Base-by-base conservation (phyloP, 2,797 vertebrate species). In the Siniperca undulata region DNA sequence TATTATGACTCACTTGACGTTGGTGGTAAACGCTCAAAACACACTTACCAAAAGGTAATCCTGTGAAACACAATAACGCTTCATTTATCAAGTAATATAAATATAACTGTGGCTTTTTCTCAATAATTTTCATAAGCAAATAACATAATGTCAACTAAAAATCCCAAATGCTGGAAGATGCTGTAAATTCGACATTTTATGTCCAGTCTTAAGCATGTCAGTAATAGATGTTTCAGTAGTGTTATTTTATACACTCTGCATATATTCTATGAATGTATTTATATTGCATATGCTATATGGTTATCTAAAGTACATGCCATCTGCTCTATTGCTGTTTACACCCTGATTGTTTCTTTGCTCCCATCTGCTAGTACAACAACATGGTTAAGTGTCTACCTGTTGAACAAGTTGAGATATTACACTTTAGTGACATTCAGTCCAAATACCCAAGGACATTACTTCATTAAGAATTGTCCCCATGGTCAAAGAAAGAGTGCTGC, bases 381-480 rank as follows among this genome's bases (percentile, higher is more conserved):
- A 55, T 1, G 10, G 9, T 22, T 9, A n/a, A 27, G 11, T 46
- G 17, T 66, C 24, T 44, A 61, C 30, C 42, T 74, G n/a, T 7
- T 44, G 5, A 61, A n/a, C 55, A 24, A 70, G 27, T 17, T 40
- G 1, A 68, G 38, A 69, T n/a, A 30, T 59, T 46, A 42, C 8
- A 5, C 44, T 59, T 80, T 13, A 17, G 52, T 61, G 42, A 74
- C 30, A 70, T 50, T 67, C 24, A 53, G 48, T 61, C 20, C 52
- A 65, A 58, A 67, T 17, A 61, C 64, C 76, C 62, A 89, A 82
- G 61, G 80, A 76, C 66, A 55, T 7, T 1, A 5, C n/a, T 72
- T 74, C 46, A 67, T 71, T 76, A 27, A 62, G 67, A 72, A 58
- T 2, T 14, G 22, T 27, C 48, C 68, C n/a, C 20, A 5, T 14